phyloP scores from a whole-genome alignment of 2,888 invertebrate species.

The Synanthedon tipuliformis region DNA sequence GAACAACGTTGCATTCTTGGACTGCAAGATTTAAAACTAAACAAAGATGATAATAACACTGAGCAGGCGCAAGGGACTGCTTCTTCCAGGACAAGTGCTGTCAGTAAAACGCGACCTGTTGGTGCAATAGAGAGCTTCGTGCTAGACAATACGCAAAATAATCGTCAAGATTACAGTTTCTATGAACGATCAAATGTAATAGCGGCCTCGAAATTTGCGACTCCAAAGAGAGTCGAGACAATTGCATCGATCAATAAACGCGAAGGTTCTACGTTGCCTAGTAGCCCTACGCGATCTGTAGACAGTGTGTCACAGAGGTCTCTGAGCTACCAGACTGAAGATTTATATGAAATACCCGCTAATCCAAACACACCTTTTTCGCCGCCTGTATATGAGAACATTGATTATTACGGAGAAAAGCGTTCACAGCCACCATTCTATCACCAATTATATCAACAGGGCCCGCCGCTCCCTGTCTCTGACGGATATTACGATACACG shows the following conservation, averaged over 20 bases:
- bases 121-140: slow-evolving; percentile 77
- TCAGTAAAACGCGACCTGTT: slow-evolving; percentile 66
- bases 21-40: slow-evolving; percentile 65
- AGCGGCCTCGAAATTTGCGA: slow-evolving; percentile 81
- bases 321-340: slow-evolving; percentile 56
- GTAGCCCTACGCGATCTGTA: slow-evolving; percentile 73
- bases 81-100: slow-evolving; percentile 42
- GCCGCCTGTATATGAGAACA: slow-evolving; percentile 80
- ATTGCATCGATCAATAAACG: slow-evolving; percentile 62
- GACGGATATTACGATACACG: slow-evolving; percentile 66
- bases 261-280: slow-evolving; percentile 48
- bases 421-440: slow-evolving; percentile 72
- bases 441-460: slow-evolving; percentile 66
- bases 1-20: slow-evolving; percentile 61
- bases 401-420: slow-evolving; percentile 80
- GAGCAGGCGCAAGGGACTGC: slow-evolving; percentile 62
- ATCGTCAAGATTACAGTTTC: slow-evolving; percentile 62
- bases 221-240: slow-evolving; percentile 79
- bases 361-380: slow-evolving; percentile 49
- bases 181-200: slow-evolving; percentile 80
- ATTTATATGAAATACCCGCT: slow-evolving; percentile 57
- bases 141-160: slow-evolving; percentile 61
- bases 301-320: slow-evolving; percentile 73
- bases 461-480: slow-evolving; percentile 49
- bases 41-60: slow-evolving; percentile 62